These are phyloP conservation scores for Sceloporus undulatus DNA, from an alignment of 2,113 vertebrate species.

Conservation along the genomic window DNA sequence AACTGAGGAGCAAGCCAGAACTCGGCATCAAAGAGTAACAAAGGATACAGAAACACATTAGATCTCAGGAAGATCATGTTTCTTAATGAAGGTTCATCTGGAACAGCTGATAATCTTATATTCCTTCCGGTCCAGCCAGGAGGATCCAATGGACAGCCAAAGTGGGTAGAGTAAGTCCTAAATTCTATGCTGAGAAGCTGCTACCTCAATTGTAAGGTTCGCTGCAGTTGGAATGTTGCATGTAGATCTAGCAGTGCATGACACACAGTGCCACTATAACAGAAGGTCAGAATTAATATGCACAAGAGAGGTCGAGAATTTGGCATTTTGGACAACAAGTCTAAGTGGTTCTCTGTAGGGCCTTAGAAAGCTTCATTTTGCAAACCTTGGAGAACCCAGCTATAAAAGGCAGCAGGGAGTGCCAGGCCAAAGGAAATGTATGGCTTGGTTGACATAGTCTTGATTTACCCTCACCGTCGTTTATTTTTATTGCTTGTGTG, in stretches of 20 bases:
- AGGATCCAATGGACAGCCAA: no score
- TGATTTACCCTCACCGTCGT: constrained; percentile 32
- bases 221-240: no score
- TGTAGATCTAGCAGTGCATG: no score
- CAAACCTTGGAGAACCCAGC: not conserved
- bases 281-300: not conserved
- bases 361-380: not conserved
- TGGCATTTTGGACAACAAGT: not conserved
- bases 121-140: not conserved
- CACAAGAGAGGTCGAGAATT: not conserved
- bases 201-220: no score
- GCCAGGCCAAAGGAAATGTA: not conserved
- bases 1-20: no score
- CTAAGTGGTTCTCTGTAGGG: not conserved
- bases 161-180: no score
- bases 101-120: not conserved
- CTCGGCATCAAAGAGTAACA: no score
- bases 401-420: no score
- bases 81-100: no score
- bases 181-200: no score
- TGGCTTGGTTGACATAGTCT: not conserved
- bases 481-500: constrained; percentile 22
- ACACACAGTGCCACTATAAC: not conserved
- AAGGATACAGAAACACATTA: no score
- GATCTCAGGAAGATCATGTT: no score